phyloP scores from a whole-genome alignment of 2,113 vertebrate species.

The Rhegmatorhina hoffmannsi region DNA sequence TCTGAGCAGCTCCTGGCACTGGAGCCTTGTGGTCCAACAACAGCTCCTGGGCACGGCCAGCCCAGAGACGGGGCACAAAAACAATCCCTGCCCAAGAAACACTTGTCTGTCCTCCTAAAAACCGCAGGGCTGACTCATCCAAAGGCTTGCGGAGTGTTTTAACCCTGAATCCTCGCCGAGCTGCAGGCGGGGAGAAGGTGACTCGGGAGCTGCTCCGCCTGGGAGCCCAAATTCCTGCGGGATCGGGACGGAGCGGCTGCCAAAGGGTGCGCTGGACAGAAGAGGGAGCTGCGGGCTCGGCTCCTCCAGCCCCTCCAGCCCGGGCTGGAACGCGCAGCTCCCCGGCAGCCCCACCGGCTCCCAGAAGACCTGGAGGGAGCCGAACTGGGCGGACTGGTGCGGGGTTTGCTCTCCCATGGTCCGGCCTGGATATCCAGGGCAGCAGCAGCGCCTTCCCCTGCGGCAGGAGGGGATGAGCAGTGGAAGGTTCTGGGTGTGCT shows the following conservation, averaged over 20 bases:
- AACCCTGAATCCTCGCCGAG: background rate
- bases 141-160: background rate
- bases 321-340: background rate
- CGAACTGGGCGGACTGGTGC: background rate
- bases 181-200: background rate
- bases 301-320: background rate
- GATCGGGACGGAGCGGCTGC: background rate
- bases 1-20: background rate
- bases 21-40: background rate
- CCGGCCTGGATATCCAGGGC: background rate
- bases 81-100: background rate
- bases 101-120: background rate
- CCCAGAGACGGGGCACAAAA: background rate
- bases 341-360: constrained; percentile 29
- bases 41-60: background rate
- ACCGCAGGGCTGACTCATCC: background rate
- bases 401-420: background rate
- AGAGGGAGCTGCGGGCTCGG: constrained; percentile 63
- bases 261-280: background rate
- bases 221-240: background rate
- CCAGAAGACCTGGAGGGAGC: constrained; percentile 39
- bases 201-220: background rate
- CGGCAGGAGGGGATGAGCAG: constrained; percentile 47
- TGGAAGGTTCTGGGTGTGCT: constrained; percentile 51
- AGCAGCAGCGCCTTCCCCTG: background rate